These are phyloP conservation scores for Euthynnus affinis DNA, from an alignment of 2,797 vertebrate genomes.

Conservation along the genomic window DNA sequence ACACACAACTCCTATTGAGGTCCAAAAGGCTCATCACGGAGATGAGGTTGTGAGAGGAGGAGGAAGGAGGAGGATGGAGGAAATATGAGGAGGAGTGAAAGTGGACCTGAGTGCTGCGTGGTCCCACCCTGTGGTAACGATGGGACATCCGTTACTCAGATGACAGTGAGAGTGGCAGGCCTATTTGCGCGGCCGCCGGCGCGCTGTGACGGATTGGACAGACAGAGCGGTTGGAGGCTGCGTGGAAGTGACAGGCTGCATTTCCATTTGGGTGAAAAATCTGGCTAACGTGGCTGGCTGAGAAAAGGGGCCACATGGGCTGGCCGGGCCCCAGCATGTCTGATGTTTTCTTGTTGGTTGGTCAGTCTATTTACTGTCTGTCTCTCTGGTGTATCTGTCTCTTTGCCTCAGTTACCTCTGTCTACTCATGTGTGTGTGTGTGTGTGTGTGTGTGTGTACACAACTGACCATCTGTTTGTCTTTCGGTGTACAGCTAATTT, in stretches of 20 bases:
- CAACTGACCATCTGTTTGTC: not conserved
- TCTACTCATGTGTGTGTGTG: not conserved
- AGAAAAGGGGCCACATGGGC: slow-evolving; percentile 40
- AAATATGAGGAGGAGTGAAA: slow-evolving; percentile 62
- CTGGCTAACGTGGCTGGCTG: slow-evolving; percentile 79
- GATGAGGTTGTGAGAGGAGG: slow-evolving; percentile 42
- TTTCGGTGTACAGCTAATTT: slow-evolving; percentile 6
- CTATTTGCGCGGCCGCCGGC: slow-evolving; percentile 85
- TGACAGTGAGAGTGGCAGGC: slow-evolving; percentile 89
- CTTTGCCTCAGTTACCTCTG: not conserved
- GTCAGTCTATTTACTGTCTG: slow-evolving; percentile 39
- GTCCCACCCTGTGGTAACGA: slow-evolving; percentile 79
- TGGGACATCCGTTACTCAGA: slow-evolving; percentile 86
- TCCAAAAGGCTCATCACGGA: slow-evolving; percentile 64
- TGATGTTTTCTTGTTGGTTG: slow-evolving; percentile 47
- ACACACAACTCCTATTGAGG: slow-evolving; percentile 49
- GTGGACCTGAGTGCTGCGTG: slow-evolving; percentile 76
- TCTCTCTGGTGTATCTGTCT: slow-evolving; percentile 15
- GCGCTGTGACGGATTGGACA: slow-evolving; percentile 86
- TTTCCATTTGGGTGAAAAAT: slow-evolving; percentile 91
- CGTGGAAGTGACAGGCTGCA: slow-evolving; percentile 85
- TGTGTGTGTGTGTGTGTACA: not conserved
- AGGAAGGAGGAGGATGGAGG: slow-evolving; percentile 41
- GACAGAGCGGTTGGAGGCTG: slow-evolving; percentile 84
- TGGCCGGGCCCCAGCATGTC: slow-evolving; percentile 45